Conservation (phyloP, 2,797 vertebrate species). For the Erethizon dorsatum region DNA sequence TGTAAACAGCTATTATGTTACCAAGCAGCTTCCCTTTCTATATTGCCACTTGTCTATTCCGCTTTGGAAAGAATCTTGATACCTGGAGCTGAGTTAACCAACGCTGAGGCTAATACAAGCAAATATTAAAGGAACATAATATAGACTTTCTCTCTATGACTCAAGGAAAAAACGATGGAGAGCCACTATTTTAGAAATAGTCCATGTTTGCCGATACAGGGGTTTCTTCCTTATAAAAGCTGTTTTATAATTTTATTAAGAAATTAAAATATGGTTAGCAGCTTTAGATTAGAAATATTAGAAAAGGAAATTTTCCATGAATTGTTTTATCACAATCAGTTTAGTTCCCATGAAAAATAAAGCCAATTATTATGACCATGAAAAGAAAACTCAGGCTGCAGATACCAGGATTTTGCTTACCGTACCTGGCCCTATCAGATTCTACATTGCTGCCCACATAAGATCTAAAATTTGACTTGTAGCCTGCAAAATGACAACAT, state of each 20-base stretch:
- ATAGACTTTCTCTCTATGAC: background rate
- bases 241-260: slow-evolving; percentile 16
- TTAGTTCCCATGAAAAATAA: slow-evolving; percentile 39
- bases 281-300: slow-evolving; percentile 46
- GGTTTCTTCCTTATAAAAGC: background rate
- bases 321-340: background rate
- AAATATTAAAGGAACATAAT: slow-evolving; percentile 3
- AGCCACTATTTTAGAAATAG: background rate
- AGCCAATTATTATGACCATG: background rate
- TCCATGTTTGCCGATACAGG: slow-evolving; percentile 11
- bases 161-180: background rate
- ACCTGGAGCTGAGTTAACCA: background rate
- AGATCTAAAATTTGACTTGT: background rate
- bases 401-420: background rate
- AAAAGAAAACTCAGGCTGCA: background rate
- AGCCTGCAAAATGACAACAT: background rate
- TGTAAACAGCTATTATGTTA: background rate
- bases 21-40: background rate
- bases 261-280: slow-evolving; percentile 30
- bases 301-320: background rate
- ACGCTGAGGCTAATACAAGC: background rate
- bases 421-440: background rate
- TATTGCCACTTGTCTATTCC: slow-evolving; percentile 8
- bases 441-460: background rate
- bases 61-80: slow-evolving; percentile 28